phyloP scores from a whole-genome alignment of 2,888 invertebrate species.

The Mythimna lalbum region DNA sequence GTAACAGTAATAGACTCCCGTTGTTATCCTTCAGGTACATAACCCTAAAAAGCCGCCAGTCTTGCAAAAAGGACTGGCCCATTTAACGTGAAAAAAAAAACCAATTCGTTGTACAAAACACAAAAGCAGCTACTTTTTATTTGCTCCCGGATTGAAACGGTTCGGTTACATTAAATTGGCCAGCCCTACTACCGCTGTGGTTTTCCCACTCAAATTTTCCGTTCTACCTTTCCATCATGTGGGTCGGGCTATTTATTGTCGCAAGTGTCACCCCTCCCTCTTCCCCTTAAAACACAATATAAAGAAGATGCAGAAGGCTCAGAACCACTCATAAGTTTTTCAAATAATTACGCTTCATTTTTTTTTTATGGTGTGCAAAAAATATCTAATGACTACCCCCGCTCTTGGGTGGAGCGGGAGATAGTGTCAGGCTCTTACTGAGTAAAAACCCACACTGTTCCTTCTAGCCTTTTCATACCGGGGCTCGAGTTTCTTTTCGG shows the following conservation, averaged over 20 bases:
- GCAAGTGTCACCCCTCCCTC: conserved; percentile 32
- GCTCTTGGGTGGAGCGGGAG: no score
- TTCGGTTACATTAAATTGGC: conserved; percentile 38
- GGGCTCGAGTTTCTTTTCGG: no score
- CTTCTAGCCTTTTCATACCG: no score
- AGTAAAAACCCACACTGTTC: no score
- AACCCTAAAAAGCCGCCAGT: neutral
- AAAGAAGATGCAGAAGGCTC: conserved; percentile 31
- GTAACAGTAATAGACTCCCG: no score
- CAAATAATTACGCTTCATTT: no score
- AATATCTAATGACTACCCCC: no score
- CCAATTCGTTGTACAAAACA: conserved; percentile 8
- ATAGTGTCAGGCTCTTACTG: no score
- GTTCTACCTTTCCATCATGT: conserved; percentile 66
- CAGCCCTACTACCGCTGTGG: conserved; percentile 60
- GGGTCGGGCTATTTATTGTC: conserved; percentile 66
- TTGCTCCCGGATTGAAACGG: neutral
- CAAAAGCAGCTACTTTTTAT: conserved; percentile 15
- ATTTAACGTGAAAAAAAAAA: neutral
- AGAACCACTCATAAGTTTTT: no score
- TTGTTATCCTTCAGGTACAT: no score
- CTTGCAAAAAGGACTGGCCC: neutral
- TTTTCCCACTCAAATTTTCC: conserved; percentile 72
- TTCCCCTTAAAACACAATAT: conserved; percentile 8
- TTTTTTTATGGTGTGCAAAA: no score